These are phyloP conservation scores for Caenorhabditis angaria DNA, from an alignment of 2,888 invertebrate species.

Conservation along the genomic window DNA sequence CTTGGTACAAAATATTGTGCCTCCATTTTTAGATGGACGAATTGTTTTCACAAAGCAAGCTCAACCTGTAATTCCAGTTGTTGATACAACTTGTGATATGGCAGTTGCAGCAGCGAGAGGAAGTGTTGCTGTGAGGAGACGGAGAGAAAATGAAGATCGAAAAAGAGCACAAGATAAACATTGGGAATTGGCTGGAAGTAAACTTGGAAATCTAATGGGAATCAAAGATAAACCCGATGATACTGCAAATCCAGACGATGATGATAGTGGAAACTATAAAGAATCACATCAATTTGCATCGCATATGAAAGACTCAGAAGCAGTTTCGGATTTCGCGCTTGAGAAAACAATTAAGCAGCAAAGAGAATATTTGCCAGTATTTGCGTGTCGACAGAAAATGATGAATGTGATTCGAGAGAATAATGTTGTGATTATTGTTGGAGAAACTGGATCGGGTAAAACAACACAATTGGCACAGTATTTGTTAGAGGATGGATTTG, in stretches of 20 bases:
- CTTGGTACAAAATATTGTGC: conserved; percentile 95
- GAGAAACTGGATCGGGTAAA: conserved; percentile 84
- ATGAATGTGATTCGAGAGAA: conserved; percentile 78
- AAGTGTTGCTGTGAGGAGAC: conserved; percentile 86
- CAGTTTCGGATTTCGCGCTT: conserved; percentile 84
- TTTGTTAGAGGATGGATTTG: conserved; percentile 88
- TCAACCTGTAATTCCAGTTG: conserved; percentile 61
- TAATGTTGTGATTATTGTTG: conserved; percentile 68
- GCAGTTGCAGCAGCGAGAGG: conserved; percentile 94
- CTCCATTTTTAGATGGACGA: conserved; percentile 96
- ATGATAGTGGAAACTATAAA: conserved; percentile 50
- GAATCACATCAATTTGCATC: conserved; percentile 95
- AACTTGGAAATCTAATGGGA: conserved; percentile 95
- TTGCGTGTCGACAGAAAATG: conserved; percentile 88
- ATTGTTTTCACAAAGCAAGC: conserved; percentile 91
- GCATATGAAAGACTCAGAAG: conserved; percentile 79
- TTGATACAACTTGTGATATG: conserved; percentile 96
- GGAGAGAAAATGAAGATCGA: conserved; percentile 95
- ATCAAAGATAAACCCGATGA: conserved; percentile 82
- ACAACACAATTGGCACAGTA: conserved; percentile 80
- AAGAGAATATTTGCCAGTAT: conserved; percentile 89
- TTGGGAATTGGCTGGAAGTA: conserved; percentile 97
- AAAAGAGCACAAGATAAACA: conserved; percentile 94
- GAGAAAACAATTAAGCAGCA: conserved; percentile 84
- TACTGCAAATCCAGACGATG: conserved; percentile 71